A percentile compares a stretch with the other conserved stretches of the same genome.
phyloP scores from a whole-genome alignment of 2,113 vertebrate genomes.

The Suricata suricatta region DNA sequence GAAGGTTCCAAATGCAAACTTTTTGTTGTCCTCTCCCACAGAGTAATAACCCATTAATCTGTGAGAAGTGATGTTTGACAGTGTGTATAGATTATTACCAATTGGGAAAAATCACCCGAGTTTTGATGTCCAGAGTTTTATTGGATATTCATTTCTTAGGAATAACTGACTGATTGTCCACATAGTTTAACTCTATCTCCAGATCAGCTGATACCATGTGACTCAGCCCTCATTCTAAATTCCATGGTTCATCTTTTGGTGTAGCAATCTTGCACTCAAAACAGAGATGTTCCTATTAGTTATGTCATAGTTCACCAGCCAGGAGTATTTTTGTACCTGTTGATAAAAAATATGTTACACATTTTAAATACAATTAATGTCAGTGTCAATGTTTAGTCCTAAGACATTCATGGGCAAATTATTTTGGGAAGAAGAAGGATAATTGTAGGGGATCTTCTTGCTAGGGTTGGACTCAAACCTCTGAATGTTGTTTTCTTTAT shows the following conservation, averaged over 20 bases:
- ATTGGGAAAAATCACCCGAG: background rate
- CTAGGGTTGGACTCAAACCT: background rate
- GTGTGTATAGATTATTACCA: background rate
- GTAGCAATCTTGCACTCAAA: background rate
- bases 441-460: background rate
- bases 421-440: background rate
- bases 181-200: background rate
- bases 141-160: background rate
- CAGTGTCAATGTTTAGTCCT: background rate
- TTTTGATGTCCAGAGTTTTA: background rate
- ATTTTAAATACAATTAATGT: conserved; percentile 9
- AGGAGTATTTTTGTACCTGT: background rate
- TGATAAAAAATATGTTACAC: conserved; percentile 36
- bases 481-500: background rate
- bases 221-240: background rate
- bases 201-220: background rate
- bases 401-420: background rate
- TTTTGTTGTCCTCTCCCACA: background rate
- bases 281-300: background rate
- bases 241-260: background rate
- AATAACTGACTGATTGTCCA: background rate
- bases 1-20: background rate
- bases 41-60: background rate
- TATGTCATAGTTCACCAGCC: background rate
- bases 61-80: background rate